These are phyloP conservation scores for Cheilosia soror DNA, from an alignment of 2,888 invertebrate species.

Conservation along the genomic window DNA sequence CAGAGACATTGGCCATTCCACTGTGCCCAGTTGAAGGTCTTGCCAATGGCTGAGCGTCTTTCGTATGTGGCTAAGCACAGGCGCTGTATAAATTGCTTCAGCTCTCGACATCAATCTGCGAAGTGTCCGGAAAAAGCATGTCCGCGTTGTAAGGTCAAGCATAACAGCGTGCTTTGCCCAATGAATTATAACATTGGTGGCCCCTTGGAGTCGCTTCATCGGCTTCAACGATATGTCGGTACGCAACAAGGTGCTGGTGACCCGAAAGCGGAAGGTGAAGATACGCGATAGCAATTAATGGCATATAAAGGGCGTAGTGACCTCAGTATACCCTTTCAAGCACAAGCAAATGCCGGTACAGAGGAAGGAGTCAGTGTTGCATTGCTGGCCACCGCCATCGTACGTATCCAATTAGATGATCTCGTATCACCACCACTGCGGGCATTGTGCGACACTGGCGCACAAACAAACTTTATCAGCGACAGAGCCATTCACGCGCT, in stretches of 20 bases:
- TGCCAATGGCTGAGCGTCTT: not conserved
- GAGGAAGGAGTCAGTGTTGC: no score
- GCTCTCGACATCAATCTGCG: not conserved
- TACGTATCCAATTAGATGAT: no score
- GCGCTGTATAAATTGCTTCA: conserved; percentile 15
- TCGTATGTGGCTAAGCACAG: not conserved
- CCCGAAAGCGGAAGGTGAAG: not conserved
- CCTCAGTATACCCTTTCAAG: not conserved
- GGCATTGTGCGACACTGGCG: not conserved
- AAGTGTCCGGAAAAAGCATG: conserved; percentile 9
- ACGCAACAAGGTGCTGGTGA: not conserved
- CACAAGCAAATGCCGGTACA: not conserved
- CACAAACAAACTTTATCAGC: not conserved
- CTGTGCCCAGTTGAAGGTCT: conserved; percentile 4
- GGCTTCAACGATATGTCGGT: not conserved
- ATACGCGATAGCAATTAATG: not conserved
- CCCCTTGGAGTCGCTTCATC: not conserved
- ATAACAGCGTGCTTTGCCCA: not conserved
- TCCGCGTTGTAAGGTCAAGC: not conserved
- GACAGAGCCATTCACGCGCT: not conserved
- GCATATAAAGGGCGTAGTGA: not conserved
- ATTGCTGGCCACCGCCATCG: no score
- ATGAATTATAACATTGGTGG: not conserved
- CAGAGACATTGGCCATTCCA: conserved; percentile 9
- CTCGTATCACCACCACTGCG: not conserved